A percentile compares a stretch with the other conserved stretches of the same genome.
These are phyloP conservation scores for Craniophora ligustri DNA, from an alignment of 2,888 invertebrate species.

Conservation along the genomic window DNA sequence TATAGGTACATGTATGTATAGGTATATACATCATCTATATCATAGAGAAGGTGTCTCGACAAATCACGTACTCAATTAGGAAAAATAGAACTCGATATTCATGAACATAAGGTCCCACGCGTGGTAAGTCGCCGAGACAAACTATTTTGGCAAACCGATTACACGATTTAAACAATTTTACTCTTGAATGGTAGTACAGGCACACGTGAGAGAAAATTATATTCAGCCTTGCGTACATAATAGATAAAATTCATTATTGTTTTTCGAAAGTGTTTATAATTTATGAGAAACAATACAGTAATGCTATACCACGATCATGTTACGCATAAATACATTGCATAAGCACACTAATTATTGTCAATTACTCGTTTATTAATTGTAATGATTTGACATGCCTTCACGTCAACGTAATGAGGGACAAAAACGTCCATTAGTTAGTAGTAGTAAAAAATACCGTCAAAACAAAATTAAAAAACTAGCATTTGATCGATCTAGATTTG, in stretches of 20 bases:
- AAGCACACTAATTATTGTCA: slow-evolving; percentile 9
- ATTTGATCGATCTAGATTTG: not conserved
- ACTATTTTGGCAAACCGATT: slow-evolving; percentile 16
- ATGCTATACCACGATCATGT: not conserved
- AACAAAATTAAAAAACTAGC: not conserved
- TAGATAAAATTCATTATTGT: not conserved
- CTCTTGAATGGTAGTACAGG: slow-evolving; percentile 20
- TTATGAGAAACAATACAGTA: slow-evolving; percentile 19
- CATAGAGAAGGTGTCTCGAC: slow-evolving; percentile 7
- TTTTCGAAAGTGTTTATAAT: slow-evolving; percentile 39
- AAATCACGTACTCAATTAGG: no score
- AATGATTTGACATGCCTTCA: not conserved
- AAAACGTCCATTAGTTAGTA: not conserved
- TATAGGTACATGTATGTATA: no score
- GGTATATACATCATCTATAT: no score
- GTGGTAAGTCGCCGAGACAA: slow-evolving; percentile 9
- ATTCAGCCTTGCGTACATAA: slow-evolving; percentile 4
- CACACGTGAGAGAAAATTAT: slow-evolving; percentile 6
- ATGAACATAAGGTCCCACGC: slow-evolving; percentile 23
- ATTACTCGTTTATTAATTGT: not conserved
- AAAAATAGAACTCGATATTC: slow-evolving; percentile 25
- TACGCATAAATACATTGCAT: slow-evolving; percentile 23
- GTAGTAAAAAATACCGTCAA: not conserved
- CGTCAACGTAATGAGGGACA: not conserved
- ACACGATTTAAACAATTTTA: slow-evolving; percentile 31